A percentile compares a stretch with the other conserved stretches of the same genome.
These are phyloP conservation scores for Suricata suricatta DNA, from an alignment of 2,113 vertebrate species.

Conservation along the genomic window DNA sequence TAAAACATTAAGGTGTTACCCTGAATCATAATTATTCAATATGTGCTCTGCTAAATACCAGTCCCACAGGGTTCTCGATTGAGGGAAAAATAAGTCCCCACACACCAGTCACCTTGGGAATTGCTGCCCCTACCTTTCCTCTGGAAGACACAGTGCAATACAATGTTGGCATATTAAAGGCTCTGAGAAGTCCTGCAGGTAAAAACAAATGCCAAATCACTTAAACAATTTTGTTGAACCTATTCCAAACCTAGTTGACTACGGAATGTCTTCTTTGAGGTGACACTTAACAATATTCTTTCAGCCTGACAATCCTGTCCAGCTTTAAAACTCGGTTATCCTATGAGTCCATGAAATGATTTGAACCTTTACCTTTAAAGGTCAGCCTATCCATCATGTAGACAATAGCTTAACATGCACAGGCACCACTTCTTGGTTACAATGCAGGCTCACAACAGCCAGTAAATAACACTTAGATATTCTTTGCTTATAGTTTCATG, in stretches of 20 bases:
- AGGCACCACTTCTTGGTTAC: background rate
- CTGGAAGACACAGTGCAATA: background rate
- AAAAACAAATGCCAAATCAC: background rate
- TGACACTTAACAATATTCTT: background rate
- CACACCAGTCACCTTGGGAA: background rate
- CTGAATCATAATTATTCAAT: background rate
- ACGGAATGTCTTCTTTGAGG: background rate
- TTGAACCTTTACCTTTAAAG: background rate
- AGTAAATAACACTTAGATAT: background rate
- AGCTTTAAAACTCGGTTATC: background rate
- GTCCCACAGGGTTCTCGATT: background rate
- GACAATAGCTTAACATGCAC: background rate
- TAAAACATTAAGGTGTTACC: constrained; percentile 5
- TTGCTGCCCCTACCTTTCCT: background rate
- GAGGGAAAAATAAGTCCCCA: background rate
- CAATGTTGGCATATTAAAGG: background rate
- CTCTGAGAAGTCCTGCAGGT: background rate
- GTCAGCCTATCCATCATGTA: background rate
- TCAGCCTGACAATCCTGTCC: background rate
- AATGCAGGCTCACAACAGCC: constrained; percentile 23
- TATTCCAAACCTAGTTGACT: background rate
- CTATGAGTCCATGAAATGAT: background rate
- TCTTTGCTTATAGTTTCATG: constrained; percentile 6
- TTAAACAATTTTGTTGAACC: background rate
- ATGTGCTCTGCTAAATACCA: background rate